These are phyloP conservation scores for Chelon labrosus DNA, from an alignment of 2,797 vertebrate species.

Conservation along the genomic window DNA sequence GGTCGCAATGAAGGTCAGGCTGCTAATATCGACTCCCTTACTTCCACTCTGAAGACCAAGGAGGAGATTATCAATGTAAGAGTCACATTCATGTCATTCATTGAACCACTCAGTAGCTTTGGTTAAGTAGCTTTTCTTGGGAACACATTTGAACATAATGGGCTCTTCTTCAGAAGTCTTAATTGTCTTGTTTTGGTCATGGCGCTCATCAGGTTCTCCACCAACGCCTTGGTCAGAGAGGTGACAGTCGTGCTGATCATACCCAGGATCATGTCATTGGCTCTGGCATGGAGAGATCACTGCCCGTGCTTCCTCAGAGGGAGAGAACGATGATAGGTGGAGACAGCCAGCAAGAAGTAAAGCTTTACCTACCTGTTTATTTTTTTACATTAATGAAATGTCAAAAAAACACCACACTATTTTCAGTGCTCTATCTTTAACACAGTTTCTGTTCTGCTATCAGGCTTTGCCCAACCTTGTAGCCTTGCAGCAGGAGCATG, in stretches of 20 bases:
- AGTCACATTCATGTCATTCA: background rate
- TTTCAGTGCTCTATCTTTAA: slow-evolving; percentile 18
- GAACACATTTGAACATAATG: background rate
- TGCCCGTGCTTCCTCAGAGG: slow-evolving; percentile 83
- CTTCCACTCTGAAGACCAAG: slow-evolving; percentile 82
- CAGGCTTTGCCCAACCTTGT: slow-evolving; percentile 74
- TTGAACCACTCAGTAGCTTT: background rate
- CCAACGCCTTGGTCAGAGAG: slow-evolving; percentile 69
- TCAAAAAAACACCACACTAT: background rate
- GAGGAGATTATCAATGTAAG: slow-evolving; percentile 86
- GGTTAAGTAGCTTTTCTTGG: slow-evolving; percentile 15
- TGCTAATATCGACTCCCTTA: slow-evolving; percentile 81
- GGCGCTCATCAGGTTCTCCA: slow-evolving; percentile 80
- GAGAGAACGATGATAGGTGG: slow-evolving; percentile 87
- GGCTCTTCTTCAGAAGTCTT: background rate
- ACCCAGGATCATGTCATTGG: slow-evolving; percentile 57
- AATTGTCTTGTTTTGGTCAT: slow-evolving; percentile 12
- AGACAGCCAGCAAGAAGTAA: slow-evolving; percentile 83
- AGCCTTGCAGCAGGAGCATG: slow-evolving; percentile 84
- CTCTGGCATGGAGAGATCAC: slow-evolving; percentile 69
- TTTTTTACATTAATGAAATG: background rate
- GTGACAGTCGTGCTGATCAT: slow-evolving; percentile 51
- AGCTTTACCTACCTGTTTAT: slow-evolving; percentile 4
- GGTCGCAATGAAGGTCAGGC: slow-evolving; percentile 76
- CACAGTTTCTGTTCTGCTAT: slow-evolving; percentile 16